Conservation (phyloP, 1,140 invertebrate species). For the Linepithema humile region DNA sequence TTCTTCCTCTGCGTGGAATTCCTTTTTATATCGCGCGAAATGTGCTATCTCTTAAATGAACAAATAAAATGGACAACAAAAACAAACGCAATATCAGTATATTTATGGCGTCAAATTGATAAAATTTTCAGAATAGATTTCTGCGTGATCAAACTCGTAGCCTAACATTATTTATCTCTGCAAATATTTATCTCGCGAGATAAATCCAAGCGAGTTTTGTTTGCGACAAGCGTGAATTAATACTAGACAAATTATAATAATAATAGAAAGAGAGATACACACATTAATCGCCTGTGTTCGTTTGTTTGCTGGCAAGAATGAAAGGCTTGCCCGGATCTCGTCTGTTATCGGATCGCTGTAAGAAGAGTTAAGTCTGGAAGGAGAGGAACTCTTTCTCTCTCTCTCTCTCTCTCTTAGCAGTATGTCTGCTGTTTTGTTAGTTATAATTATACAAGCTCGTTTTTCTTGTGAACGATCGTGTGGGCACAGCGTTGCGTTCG, state of each 20-base stretch:
- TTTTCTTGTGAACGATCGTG: conserved; percentile 74
- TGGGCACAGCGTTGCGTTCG: conserved; percentile 60
- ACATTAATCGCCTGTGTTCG: conserved; percentile 1
- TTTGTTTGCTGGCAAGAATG: not conserved
- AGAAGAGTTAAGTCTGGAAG: conserved; percentile 33
- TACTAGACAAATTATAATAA: conserved; percentile 8
- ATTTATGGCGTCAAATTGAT: conserved; percentile 8
- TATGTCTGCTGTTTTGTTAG: conserved; percentile 76
- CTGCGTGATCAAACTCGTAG: not conserved
- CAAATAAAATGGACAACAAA: too few species aligned
- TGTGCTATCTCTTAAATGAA: conserved; percentile 21
- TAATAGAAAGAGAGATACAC: not conserved
- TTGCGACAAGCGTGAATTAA: not conserved
- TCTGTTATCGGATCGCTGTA: conserved; percentile 34
- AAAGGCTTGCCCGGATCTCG: too few species aligned
- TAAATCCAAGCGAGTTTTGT: not conserved
- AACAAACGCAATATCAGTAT: too few species aligned
- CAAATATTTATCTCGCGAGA: not conserved
- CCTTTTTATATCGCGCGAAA: conserved; percentile 56
- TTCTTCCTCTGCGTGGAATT: conserved; percentile 56
- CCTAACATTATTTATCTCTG: too few species aligned
- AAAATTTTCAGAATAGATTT: not conserved
- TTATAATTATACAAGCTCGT: conserved; percentile 81
- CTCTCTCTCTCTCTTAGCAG: conserved; percentile 65
- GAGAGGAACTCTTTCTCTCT: conserved; percentile 21